Percentiles rank a stretch among this genome's conserved stretches.
phyloP scores from a whole-genome alignment of 2,113 vertebrate species.

The Ptychochromis oligacanthus region DNA sequence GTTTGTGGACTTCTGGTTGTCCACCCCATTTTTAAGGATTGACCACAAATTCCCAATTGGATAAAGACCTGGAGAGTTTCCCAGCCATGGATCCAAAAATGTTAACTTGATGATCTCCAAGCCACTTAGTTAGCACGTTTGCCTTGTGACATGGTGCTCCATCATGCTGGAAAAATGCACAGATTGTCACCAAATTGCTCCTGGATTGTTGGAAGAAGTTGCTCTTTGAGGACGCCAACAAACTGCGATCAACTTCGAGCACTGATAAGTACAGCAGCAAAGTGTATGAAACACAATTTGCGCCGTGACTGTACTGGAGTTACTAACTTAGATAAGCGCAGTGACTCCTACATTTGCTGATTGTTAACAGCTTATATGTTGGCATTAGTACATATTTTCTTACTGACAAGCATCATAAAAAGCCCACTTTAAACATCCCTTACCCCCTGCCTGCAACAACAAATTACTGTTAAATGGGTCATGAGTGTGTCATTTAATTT shows the following conservation, averaged over 20 bases:
- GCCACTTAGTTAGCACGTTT: too few relatives aligned
- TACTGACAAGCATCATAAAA: not conserved
- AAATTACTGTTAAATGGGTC: too few relatives aligned
- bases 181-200: not conserved
- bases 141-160: too few relatives aligned
- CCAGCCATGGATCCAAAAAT: not conserved
- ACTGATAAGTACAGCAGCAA: not conserved
- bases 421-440: not conserved
- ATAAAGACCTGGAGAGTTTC: not conserved
- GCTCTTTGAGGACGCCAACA: too few relatives aligned
- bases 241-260: rapidly evolving
- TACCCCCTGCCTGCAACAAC: not conserved
- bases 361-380: not conserved
- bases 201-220: not conserved
- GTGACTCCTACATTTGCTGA: not conserved
- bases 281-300: not conserved
- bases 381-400: not conserved
- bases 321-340: not conserved
- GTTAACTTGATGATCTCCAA: not conserved
- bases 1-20: not conserved
- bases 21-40: not conserved
- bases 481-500: too few relatives aligned
- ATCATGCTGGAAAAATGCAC: not conserved
- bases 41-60: not conserved
- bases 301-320: not conserved